Evolutionary conservation across 2,888 invertebrate genomes (phyloP).

Genomic region (Harpalus rubripes): DNA sequence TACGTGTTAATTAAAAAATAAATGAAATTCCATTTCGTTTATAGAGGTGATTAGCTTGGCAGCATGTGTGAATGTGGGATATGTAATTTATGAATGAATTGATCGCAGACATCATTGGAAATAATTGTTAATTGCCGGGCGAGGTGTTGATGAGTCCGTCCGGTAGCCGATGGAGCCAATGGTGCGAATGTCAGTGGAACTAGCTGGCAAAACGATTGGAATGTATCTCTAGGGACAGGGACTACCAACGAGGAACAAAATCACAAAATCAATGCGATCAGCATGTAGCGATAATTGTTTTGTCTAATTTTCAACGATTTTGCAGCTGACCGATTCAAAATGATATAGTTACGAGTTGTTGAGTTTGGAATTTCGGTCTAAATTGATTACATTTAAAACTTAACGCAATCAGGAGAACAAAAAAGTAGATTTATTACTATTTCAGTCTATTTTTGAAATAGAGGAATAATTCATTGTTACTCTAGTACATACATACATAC

Average conservation of each 20-base stretch:
- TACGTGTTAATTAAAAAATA: neutral
- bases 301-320: neutral
- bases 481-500: too few species aligned
- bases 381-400: neutral
- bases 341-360: neutral
- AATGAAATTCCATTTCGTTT: neutral
- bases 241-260: constrained; percentile 2
- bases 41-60: neutral
- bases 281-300: neutral
- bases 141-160: constrained; percentile 36
- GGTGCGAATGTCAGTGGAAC: neutral
- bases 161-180: constrained; percentile 3
- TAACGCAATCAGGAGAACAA: neutral
- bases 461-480: too few species aligned
- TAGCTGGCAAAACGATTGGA: neutral
- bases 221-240: constrained; percentile 2
- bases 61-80: neutral
- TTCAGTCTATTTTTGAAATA: too few species aligned
- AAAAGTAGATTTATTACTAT: too few species aligned
- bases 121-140: constrained; percentile 32
- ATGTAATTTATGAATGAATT: neutral
- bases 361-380: neutral
- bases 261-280: constrained; percentile 28
- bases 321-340: neutral
- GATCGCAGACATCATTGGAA: constrained; percentile 4